Conservation (phyloP, 2,797 vertebrate genomes). For the Phalloptychus januarius region DNA sequence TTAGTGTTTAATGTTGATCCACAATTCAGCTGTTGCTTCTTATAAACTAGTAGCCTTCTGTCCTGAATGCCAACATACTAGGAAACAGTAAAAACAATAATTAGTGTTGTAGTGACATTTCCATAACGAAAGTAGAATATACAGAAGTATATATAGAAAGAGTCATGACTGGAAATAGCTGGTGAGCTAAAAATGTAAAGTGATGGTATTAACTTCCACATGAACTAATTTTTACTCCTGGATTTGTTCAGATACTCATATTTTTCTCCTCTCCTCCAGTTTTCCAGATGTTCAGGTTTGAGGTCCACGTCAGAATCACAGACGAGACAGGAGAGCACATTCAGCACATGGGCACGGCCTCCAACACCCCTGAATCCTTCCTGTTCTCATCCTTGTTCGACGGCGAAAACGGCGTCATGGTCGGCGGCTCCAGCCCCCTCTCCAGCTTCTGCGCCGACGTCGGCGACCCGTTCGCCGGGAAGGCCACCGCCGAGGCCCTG, state of each 20-base stretch:
- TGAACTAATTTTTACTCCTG: not conserved
- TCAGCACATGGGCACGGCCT: constrained; percentile 73
- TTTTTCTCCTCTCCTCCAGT: constrained; percentile 54
- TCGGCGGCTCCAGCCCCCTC: constrained; percentile 68
- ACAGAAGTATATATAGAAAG: no score
- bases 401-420: constrained; percentile 72
- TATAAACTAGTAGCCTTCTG: not conserved
- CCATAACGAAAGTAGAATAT: no score
- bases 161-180: not conserved
- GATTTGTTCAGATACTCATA: not conserved
- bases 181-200: not conserved
- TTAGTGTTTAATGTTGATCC: not conserved
- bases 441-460: constrained; percentile 73
- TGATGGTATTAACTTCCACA: no score
- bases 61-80: not conserved
- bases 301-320: constrained; percentile 82
- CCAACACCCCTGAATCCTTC: constrained; percentile 74
- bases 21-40: not conserved
- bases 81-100: not conserved
- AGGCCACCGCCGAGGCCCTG: constrained; percentile 74
- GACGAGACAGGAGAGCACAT: constrained; percentile 80
- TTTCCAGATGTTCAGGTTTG: constrained; percentile 85
- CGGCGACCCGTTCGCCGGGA: constrained; percentile 66
- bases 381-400: constrained; percentile 82
- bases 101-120: no score